Percentiles rank a stretch among this genome's conserved stretches.
phyloP scores from a whole-genome alignment of 2,888 invertebrate species.

The Acronicta aceris region DNA sequence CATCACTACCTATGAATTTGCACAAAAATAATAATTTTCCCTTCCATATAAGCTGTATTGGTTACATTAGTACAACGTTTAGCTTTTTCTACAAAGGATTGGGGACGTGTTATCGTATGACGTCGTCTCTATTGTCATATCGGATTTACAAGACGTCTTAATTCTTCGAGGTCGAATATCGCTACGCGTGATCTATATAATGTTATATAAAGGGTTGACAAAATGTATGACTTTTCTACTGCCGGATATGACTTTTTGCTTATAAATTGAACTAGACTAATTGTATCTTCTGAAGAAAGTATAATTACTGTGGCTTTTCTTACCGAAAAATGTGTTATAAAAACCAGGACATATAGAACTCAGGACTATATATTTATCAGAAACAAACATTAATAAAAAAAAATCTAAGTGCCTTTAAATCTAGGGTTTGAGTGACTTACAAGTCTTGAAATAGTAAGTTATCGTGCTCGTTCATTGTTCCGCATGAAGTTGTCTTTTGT shows the following conservation, averaged over 20 bases:
- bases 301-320: no score
- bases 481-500: slow-evolving; percentile 2
- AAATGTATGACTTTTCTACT: neutral
- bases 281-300: no score
- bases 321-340: no score
- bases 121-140: slow-evolving; percentile 21
- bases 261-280: no score
- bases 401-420: no score
- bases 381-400: no score
- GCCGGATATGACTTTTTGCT: no score
- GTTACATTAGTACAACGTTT: slow-evolving; percentile 11
- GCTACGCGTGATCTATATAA: neutral
- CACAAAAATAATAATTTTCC: neutral
- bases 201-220: neutral
- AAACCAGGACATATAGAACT: no score
- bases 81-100: slow-evolving; percentile 24
- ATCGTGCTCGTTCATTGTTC: slow-evolving; percentile 3
- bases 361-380: no score
- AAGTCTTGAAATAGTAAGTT: no score
- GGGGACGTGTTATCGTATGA: slow-evolving; percentile 20
- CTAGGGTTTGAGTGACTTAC: no score
- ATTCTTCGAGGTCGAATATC: slow-evolving; percentile 21
- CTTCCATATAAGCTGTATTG: neutral
- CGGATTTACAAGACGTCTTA: slow-evolving; percentile 28
- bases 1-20: neutral